Percentiles rank a stretch among this genome's conserved stretches.
These are phyloP conservation scores for Genyomyrus donnyi DNA, from an alignment of 2,113 vertebrate species.

Conservation along the genomic window DNA sequence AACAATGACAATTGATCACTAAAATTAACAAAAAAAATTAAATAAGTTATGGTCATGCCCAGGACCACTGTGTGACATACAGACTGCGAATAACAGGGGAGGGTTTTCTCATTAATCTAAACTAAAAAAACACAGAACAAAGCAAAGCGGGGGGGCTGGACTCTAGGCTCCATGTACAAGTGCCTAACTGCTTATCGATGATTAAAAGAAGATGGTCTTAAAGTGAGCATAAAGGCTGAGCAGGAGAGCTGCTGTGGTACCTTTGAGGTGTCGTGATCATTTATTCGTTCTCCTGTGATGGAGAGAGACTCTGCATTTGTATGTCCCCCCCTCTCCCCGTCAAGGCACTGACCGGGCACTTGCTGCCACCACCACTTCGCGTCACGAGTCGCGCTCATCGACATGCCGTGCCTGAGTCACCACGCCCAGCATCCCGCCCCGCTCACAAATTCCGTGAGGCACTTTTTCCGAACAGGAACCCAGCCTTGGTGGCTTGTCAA, in stretches of 20 bases:
- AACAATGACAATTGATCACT: too few species aligned
- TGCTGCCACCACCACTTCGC: not conserved
- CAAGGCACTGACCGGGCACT: not conserved
- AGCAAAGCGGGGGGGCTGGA: not conserved
- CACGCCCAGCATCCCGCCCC: not conserved
- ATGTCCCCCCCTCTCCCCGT: not conserved
- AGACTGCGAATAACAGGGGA: not conserved
- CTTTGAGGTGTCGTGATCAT: not conserved
- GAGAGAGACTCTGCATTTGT: not conserved
- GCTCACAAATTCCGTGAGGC: conserved; percentile 9
- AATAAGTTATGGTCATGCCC: too few species aligned
- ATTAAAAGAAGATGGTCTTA: not conserved
- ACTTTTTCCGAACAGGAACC: conserved; percentile 17
- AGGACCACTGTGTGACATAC: not conserved
- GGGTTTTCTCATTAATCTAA: not conserved
- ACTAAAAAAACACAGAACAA: not conserved
- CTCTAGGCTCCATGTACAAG: not conserved
- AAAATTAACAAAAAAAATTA: too few species aligned
- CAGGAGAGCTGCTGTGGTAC: not conserved
- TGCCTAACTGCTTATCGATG: not conserved
- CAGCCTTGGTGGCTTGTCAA: not conserved
- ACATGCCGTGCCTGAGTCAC: not conserved
- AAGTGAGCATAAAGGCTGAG: not conserved
- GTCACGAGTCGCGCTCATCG: not conserved
- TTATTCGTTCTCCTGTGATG: not conserved